Percentiles rank a stretch among this genome's conserved stretches.
Evolutionary conservation across 2,888 invertebrate genomes (phyloP).

Genomic region (Steinernema scapterisci): DNA sequence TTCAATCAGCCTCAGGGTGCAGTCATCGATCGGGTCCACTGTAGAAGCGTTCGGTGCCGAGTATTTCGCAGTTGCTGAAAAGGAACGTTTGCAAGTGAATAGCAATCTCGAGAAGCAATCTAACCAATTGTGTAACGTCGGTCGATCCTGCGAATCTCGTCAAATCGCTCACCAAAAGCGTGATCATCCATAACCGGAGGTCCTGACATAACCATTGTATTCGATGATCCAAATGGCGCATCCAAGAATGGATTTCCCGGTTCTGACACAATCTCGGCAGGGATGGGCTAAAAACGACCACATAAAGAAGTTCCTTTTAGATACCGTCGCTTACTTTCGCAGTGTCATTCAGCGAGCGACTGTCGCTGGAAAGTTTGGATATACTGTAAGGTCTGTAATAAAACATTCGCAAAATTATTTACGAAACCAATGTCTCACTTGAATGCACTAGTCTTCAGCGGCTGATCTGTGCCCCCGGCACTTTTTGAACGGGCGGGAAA

Average conservation of each 20-base stretch:
- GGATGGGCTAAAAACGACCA: background rate
- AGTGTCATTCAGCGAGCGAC: constrained; percentile 28
- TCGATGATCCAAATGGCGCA: constrained; percentile 45
- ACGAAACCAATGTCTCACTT: background rate
- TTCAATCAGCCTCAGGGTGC: constrained; percentile 5
- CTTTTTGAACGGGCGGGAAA: constrained; percentile 24
- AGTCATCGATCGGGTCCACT: constrained; percentile 2
- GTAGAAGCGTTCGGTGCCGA: background rate
- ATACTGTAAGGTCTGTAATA: constrained; percentile 13
- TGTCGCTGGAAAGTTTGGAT: constrained; percentile 8
- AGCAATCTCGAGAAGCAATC: background rate
- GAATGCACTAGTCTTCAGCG: constrained; percentile 18
- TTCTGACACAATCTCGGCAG: background rate
- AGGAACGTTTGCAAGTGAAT: background rate
- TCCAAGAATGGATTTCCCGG: constrained; percentile 17
- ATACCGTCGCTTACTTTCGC: background rate
- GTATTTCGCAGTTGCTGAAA: constrained; percentile 19
- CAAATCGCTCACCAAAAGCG: constrained; percentile 49
- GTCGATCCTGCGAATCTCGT: constrained; percentile 43
- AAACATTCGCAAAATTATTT: background rate
- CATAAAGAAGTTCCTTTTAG: too few species aligned
- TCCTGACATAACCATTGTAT: constrained; percentile 48
- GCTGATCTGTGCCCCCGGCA: constrained; percentile 23
- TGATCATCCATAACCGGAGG: constrained; percentile 48
- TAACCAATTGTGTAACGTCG: constrained; percentile 32